Base-by-base conservation (phyloP, 92 coral and sea anemone species). In the Zoanthus solanderi region DNA sequence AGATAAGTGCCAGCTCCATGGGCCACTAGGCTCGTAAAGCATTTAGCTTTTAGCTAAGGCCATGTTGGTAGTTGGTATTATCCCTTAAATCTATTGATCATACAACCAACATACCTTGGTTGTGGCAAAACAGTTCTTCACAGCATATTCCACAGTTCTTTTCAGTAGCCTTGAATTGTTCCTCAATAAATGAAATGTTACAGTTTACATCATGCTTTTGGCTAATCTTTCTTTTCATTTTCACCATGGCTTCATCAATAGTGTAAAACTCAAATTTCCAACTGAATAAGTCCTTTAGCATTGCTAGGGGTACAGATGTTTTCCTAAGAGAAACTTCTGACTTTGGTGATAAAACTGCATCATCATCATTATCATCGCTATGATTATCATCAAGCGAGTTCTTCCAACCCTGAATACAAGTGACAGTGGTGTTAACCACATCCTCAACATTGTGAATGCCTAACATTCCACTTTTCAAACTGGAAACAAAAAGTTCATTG, bases 131-230 rank as follows among this genome's bases (percentile, higher is more conserved):
- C 50, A 91, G 31, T 50, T 77, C 85, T 53, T 53, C 77, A 77
- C 69, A 91, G 71, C 93, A 91, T 44, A 91, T 83, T 37, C 89
- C 91, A 77, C 93, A 91, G 67, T 84, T 78, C 31, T 16, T 54
- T 31, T n/a, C 44, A 17, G 79, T 85, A 9, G 1, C 12, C 12
- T 58, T 71, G n/a, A 42, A 46, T 31, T 31, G 0, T 12, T 63
- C 74, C 44, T 12, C 15, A 0, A 61, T 32, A 45, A 16, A 4
- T 8, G 75, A 61, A 14, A 80, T 7, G 57, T 28, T 53, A 13
- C 7, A 13, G 5, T 56, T 31, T 46, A 5, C 16, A 80, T 80
- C 54, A 12, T 80, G 85, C 60, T 65, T 28, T 30, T 42, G 75
- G 47, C 45, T 45, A 13, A 80, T 54, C 44, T 80, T 80, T 63